Evolutionary conservation across 2,797 vertebrate genomes (phyloP).

Genomic region (Syngnathus rostellatus): DNA sequence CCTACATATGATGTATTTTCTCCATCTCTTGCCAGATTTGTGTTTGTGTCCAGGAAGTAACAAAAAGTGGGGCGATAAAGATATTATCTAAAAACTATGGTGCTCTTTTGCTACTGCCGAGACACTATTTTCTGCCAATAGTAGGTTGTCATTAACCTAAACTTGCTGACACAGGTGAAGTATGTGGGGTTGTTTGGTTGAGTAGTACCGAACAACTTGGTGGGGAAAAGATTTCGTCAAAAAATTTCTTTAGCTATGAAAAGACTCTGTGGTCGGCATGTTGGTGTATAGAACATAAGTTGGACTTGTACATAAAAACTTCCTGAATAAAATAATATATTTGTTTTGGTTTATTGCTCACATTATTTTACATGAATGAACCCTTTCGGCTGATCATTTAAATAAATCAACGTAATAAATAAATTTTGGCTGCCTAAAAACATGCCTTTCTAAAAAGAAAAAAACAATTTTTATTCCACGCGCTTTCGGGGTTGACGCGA

Average conservation of each 20-base stretch:
- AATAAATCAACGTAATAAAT: too few relatives aligned
- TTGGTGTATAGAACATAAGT: too few relatives aligned
- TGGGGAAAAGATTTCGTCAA: neutral
- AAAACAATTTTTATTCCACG: too few relatives aligned
- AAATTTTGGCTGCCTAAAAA: too few relatives aligned
- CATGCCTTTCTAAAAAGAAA: too few relatives aligned
- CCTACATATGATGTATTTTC: slow-evolving; percentile 50
- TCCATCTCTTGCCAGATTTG: slow-evolving; percentile 47
- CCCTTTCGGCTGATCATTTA: too few relatives aligned
- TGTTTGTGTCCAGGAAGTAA: slow-evolving; percentile 45
- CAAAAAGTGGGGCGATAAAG: slow-evolving; percentile 24
- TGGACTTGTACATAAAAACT: too few relatives aligned
- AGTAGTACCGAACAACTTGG: neutral
- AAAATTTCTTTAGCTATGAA: too few relatives aligned
- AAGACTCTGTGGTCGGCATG: too few relatives aligned
- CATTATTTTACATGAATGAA: slow-evolving; percentile 12
- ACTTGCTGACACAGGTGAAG: too few relatives aligned
- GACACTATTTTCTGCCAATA: slow-evolving; percentile 37
- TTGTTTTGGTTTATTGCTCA: neutral
- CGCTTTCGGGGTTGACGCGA: too few relatives aligned
- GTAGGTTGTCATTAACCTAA: slow-evolving; percentile 12
- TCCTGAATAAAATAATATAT: neutral
- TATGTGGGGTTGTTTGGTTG: too few relatives aligned
- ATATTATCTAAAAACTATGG: neutral
- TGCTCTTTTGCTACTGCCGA: neutral